phyloP scores from a whole-genome alignment of 2,797 vertebrate genomes.

The Fratercula arctica region DNA sequence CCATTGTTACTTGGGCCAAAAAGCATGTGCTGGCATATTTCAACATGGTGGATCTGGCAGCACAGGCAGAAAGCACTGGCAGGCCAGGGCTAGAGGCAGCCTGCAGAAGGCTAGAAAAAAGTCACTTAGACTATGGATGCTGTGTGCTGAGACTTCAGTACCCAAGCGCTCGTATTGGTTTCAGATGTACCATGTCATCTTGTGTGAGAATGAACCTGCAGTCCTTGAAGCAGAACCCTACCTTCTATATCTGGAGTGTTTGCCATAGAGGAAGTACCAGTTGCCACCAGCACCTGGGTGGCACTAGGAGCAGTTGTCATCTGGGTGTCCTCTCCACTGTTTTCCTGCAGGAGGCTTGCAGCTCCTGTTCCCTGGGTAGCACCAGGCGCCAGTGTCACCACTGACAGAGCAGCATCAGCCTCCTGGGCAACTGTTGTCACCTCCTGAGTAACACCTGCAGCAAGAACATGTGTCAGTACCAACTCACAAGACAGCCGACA shows the following conservation, averaged over 20 bases:
- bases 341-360: not conserved
- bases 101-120: not conserved
- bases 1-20: not conserved
- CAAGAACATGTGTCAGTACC: not conserved
- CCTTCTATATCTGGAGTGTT: constrained; percentile 46
- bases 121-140: too few relatives aligned
- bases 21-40: not conserved
- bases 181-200: not conserved
- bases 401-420: not conserved
- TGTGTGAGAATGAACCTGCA: accelerated
- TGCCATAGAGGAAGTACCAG: not conserved
- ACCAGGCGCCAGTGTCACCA: not conserved
- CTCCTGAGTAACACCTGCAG: constrained; percentile 57
- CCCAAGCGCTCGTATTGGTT: not conserved
- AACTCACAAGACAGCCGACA: not conserved
- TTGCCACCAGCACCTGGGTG: constrained; percentile 16
- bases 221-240: not conserved
- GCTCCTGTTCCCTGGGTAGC: not conserved
- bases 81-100: not conserved
- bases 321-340: not conserved
- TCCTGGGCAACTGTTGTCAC: constrained; percentile 33
- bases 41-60: accelerated
- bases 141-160: not conserved
- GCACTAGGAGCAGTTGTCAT: not conserved
- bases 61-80: not conserved